Conservation (phyloP, 2,888 invertebrate species). For the Leptopilina myrica region DNA sequence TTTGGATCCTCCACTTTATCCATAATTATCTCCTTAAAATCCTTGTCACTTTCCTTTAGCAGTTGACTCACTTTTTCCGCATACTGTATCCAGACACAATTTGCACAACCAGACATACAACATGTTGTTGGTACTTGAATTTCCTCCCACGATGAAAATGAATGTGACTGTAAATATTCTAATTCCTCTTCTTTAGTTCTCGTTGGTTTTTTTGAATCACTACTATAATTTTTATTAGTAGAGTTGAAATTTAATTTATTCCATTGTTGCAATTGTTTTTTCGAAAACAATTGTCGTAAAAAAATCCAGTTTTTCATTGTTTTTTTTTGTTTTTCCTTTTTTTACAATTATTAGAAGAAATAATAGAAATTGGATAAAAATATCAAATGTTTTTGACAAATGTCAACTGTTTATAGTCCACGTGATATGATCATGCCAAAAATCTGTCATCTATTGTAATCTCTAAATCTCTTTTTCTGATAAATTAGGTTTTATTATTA, state of each 20-base stretch:
- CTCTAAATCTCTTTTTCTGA: constrained; percentile 6
- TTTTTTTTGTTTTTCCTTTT: too few species aligned
- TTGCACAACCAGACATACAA: constrained; percentile 94
- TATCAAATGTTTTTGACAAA: constrained; percentile 7
- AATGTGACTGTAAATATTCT: neutral
- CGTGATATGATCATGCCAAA: constrained; percentile 13
- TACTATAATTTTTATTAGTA: neutral
- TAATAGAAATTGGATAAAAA: neutral
- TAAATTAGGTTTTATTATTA: neutral
- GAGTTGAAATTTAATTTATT: neutral
- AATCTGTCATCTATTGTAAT: constrained; percentile 5
- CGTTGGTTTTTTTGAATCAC: neutral
- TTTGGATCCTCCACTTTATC: constrained; percentile 88
- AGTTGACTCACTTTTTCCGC: constrained; percentile 86
- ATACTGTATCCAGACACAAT: constrained; percentile 95
- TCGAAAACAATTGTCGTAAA: constrained; percentile 5
- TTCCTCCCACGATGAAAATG: constrained; percentile 70
- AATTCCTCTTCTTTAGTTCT: constrained; percentile 20
- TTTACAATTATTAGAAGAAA: neutral
- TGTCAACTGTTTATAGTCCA: constrained; percentile 17
- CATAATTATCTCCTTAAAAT: constrained; percentile 84
- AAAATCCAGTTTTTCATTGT: constrained; percentile 1
- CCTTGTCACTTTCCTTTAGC: constrained; percentile 83
- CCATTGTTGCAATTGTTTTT: neutral
- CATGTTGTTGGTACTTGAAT: constrained; percentile 88